A percentile compares a stretch with the other conserved stretches of the same genome.
Evolutionary conservation across 2,888 invertebrate species (phyloP).

Genomic region (Leptopilina drosophilae): DNA sequence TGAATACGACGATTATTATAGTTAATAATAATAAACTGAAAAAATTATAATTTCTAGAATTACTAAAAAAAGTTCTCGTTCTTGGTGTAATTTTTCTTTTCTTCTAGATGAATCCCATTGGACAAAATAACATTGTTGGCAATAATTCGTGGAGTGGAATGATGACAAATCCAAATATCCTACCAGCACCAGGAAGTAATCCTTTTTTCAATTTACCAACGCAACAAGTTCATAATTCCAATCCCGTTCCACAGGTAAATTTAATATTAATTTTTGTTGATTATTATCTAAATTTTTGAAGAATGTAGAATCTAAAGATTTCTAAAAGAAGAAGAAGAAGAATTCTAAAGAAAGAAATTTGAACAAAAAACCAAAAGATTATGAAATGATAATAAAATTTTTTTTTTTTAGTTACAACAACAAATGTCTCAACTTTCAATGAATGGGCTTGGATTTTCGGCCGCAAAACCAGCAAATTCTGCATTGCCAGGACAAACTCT

Average conservation of each 20-base stretch:
- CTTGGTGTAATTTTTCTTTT: slow-evolving; percentile 33
- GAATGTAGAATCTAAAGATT: too few species aligned
- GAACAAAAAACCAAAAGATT: slow-evolving; percentile 18
- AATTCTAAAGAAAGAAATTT: slow-evolving; percentile 13
- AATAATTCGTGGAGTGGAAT: slow-evolving; percentile 74
- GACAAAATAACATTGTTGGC: slow-evolving; percentile 63
- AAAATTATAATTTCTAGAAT: too few species aligned
- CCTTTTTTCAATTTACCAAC: slow-evolving; percentile 73
- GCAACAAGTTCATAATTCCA: slow-evolving; percentile 59
- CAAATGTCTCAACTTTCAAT: slow-evolving; percentile 79
- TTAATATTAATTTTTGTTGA: too few species aligned
- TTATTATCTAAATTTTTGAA: too few species aligned
- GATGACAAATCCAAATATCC: slow-evolving; percentile 71
- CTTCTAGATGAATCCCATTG: slow-evolving; percentile 69
- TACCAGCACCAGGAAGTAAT: slow-evolving; percentile 75
- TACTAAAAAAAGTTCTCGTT: too few species aligned
- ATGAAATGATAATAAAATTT: neutral
- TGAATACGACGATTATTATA: too few species aligned
- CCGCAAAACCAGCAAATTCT: slow-evolving; percentile 64
- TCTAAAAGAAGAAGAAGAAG: too few species aligned
- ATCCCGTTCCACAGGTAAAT: slow-evolving; percentile 65
- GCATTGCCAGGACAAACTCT: slow-evolving; percentile 72
- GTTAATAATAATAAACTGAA: too few species aligned
- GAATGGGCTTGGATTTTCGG: slow-evolving; percentile 66
- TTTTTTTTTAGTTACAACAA: slow-evolving; percentile 75